Evolutionary conservation across 2,113 vertebrate species (phyloP).

Genomic region (Megatriorchis doriae): DNA sequence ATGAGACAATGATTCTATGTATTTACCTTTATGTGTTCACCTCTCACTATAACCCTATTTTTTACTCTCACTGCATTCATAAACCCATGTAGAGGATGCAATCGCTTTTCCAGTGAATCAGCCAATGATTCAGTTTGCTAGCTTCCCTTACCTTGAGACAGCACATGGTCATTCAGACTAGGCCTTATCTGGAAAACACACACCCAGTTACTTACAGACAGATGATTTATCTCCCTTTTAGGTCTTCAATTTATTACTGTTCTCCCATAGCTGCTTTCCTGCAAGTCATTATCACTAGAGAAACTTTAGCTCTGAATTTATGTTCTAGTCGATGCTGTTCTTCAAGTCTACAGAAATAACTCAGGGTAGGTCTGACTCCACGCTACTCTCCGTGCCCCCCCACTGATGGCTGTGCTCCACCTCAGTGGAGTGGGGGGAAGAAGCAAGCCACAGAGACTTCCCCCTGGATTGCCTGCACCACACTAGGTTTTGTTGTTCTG

Average conservation of each 20-base stretch:
- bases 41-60: not conserved
- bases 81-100: not conserved
- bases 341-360: not conserved
- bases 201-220: not conserved
- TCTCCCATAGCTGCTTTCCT: not conserved
- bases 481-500: not conserved
- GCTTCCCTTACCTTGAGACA: not conserved
- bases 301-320: not conserved
- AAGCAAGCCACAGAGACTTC: not conserved
- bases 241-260: not conserved
- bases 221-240: not conserved
- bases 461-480: not conserved
- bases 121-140: not conserved
- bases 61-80: not conserved
- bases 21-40: not conserved
- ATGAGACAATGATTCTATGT: not conserved
- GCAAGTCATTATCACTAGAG: not conserved
- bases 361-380: not conserved
- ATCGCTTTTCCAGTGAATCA: not conserved
- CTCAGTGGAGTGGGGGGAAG: not conserved
- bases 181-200: not conserved
- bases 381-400: fast-evolving
- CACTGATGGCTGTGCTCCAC: not conserved
- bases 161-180: not conserved
- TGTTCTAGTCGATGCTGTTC: not conserved